Percentiles rank a stretch among this genome's conserved stretches.
Evolutionary conservation across 2,888 invertebrate species (phyloP).

Genomic region (Conomelus anceps): DNA sequence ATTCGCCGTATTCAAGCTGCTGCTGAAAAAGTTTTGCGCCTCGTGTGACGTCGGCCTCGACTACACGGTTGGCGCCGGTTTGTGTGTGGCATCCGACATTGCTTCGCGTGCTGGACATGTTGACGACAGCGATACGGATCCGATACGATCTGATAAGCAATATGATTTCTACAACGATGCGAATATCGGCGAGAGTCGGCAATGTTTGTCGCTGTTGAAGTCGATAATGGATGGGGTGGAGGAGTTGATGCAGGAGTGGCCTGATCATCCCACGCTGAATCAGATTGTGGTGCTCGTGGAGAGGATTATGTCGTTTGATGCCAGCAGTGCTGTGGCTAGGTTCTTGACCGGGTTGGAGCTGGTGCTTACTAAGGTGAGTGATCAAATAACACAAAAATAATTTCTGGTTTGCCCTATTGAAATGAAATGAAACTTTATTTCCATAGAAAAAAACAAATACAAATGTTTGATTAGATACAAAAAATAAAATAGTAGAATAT

Average conservation of each 20-base stretch:
- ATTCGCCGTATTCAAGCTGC: conserved; percentile 51
- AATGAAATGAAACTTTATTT: no score
- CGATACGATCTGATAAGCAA: conserved; percentile 32
- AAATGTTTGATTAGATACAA: no score
- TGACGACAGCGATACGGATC: conserved; percentile 31
- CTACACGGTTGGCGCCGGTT: conserved; percentile 48
- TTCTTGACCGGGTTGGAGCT: conserved; percentile 87
- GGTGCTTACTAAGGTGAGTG: conserved; percentile 48
- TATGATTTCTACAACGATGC: conserved; percentile 79
- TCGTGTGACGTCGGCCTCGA: conserved; percentile 51
- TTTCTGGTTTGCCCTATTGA: no score
- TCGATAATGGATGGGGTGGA: conserved; percentile 55
- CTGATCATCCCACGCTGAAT: conserved; percentile 80
- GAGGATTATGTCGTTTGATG: conserved; percentile 60
- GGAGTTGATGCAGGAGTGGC: conserved; percentile 69
- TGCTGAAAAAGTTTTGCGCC: conserved; percentile 49
- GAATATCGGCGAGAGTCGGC: conserved; percentile 68
- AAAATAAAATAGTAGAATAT: no score
- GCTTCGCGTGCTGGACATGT: conserved; percentile 48
- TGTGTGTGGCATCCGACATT: conserved; percentile 49
- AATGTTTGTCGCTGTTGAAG: conserved; percentile 62
- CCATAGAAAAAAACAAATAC: no score
- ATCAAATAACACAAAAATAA: no score
- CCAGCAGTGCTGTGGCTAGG: conserved; percentile 76
- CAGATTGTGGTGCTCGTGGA: conserved; percentile 63